A percentile compares a stretch with the other conserved stretches of the same genome.
These are phyloP conservation scores for Pampusana beccarii DNA, from an alignment of 2,113 vertebrate genomes.

Conservation along the genomic window DNA sequence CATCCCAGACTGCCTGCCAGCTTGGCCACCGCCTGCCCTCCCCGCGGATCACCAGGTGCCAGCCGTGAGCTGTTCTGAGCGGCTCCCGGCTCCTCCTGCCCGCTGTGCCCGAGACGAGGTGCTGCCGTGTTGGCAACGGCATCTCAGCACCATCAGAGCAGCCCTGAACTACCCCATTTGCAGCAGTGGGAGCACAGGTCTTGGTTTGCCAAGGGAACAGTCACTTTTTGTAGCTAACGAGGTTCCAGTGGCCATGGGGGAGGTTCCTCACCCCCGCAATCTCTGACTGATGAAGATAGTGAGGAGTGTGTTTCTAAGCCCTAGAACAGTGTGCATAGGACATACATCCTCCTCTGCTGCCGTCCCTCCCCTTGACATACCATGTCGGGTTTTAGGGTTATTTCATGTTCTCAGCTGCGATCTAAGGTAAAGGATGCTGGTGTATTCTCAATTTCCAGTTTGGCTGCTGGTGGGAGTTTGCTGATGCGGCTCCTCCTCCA, in stretches of 20 bases:
- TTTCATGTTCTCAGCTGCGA: not conserved
- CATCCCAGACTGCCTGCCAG: not conserved
- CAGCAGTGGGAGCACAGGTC: not conserved
- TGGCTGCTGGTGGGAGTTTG: not conserved
- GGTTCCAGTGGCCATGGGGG: not conserved
- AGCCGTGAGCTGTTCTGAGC: not conserved
- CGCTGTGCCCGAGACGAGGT: fast-evolving
- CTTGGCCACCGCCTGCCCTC: not conserved
- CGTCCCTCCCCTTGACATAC: not conserved
- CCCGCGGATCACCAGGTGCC: fast-evolving
- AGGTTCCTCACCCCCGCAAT: not conserved
- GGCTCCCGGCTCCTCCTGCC: not conserved
- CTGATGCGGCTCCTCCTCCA: not conserved
- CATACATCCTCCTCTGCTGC: not conserved
- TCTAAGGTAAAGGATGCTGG: not conserved
- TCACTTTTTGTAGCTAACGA: not conserved
- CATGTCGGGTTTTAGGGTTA: not conserved
- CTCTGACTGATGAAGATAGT: not conserved
- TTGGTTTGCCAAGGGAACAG: not conserved
- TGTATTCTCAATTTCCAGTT: not conserved
- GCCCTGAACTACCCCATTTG: not conserved
- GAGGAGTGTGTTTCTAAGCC: not conserved
- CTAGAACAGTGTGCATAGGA: not conserved
- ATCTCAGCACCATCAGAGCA: fast-evolving
- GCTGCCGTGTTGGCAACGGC: fast-evolving